Evolutionary conservation across 2,113 vertebrate species (phyloP).

Genomic region (Pterophyllum scalare): DNA sequence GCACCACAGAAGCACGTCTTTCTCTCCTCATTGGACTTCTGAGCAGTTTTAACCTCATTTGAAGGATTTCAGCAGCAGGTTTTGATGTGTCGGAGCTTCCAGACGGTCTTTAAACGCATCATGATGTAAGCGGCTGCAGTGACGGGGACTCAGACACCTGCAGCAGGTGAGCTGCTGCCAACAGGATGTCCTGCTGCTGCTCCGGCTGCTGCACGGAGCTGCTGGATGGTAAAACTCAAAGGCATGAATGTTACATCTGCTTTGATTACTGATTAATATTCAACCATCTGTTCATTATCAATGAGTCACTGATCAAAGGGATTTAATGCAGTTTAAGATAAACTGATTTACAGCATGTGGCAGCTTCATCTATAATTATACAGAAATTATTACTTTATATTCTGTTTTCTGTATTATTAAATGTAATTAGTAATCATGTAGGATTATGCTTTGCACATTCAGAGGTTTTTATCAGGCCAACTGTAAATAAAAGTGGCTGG

Average conservation of each 20-base stretch:
- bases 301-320: not conserved
- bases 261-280: too few relatives aligned
- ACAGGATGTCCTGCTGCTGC: slow-evolving; percentile 72
- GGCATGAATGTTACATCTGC: not conserved
- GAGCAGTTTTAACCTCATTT: rapidly evolving
- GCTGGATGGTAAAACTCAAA: not conserved
- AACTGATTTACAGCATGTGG: not conserved
- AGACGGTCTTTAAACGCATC: not conserved
- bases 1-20: not conserved
- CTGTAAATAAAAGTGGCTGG: not conserved
- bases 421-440: not conserved
- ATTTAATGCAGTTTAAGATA: not conserved
- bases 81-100: not conserved
- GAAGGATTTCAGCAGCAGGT: not conserved
- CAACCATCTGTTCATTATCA: not conserved
- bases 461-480: not conserved
- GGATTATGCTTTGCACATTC: not conserved
- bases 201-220: slow-evolving; percentile 22
- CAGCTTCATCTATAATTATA: not conserved
- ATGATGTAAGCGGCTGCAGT: not conserved
- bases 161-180: slow-evolving; percentile 36
- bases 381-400: not conserved
- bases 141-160: not conserved
- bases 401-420: not conserved
- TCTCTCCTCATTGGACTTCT: rapidly evolving